Conservation (phyloP, 2,797 vertebrate species). For the Lophotriccus pileatus region DNA sequence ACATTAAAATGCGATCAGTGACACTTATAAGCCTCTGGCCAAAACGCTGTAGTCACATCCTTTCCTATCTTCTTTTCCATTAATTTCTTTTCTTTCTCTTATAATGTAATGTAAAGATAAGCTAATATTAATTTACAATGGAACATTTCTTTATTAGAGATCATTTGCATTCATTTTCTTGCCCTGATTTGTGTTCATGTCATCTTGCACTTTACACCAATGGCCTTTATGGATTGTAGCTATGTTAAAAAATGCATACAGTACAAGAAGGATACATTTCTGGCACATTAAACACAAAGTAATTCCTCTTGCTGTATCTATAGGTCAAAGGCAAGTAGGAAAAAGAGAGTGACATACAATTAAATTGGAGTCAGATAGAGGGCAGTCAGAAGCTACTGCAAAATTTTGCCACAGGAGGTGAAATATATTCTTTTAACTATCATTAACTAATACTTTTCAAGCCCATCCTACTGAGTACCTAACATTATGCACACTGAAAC, state of each 20-base stretch:
- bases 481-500: background rate
- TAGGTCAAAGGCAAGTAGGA: background rate
- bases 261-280: background rate
- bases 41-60: background rate
- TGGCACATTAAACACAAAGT: background rate
- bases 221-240: background rate
- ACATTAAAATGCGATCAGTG: background rate
- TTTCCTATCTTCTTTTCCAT: slow-evolving; percentile 9
- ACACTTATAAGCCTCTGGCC: slow-evolving; percentile 5
- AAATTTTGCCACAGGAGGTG: background rate
- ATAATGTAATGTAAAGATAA: slow-evolving; percentile 38
- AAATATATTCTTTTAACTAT: slow-evolving; percentile 2
- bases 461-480: background rate
- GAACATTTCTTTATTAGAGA: background rate
- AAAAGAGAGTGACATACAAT: background rate
- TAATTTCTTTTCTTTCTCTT: slow-evolving; percentile 36
- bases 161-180: slow-evolving; percentile 35
- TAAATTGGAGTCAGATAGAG: background rate
- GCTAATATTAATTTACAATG: slow-evolving; percentile 42
- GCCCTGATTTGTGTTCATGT: slow-evolving; percentile 4
- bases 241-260: background rate
- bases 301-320: background rate
- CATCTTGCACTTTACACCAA: background rate
- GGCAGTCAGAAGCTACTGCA: background rate
- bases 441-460: slow-evolving; percentile 27